Evolutionary conservation across 2,888 invertebrate genomes (phyloP).

Genomic region (Hirtodrosophila trivittata): DNA sequence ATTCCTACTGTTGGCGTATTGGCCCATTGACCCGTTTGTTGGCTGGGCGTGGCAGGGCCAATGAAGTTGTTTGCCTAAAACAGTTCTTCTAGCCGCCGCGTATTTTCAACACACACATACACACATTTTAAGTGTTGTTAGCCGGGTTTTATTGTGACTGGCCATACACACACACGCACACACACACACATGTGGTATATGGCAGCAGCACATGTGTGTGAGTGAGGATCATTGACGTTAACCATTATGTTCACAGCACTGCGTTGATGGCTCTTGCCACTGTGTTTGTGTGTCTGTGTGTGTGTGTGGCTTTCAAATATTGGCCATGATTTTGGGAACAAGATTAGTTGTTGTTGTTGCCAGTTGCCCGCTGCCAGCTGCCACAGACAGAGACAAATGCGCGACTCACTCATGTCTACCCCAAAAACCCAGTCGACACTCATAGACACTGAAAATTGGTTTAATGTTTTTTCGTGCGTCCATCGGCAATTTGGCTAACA

Average conservation of each 20-base stretch:
- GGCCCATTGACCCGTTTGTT: slow-evolving; percentile 61
- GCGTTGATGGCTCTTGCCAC: slow-evolving; percentile 57
- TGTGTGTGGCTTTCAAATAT: slow-evolving; percentile 70
- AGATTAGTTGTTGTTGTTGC: slow-evolving; percentile 51
- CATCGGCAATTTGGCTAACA: slow-evolving; percentile 51
- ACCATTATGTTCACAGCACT: slow-evolving; percentile 72
- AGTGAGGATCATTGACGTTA: slow-evolving; percentile 39
- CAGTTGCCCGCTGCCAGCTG: slow-evolving; percentile 51
- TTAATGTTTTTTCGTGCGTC: slow-evolving; percentile 67
- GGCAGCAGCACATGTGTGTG: slow-evolving; percentile 33
- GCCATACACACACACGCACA: slow-evolving; percentile 13
- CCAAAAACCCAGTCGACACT: slow-evolving; percentile 22
- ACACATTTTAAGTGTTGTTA: slow-evolving; percentile 76
- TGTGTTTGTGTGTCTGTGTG: slow-evolving; percentile 8
- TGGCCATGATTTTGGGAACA: slow-evolving; percentile 60
- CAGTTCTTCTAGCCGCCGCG: slow-evolving; percentile 57
- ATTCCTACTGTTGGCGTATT: slow-evolving; percentile 34
- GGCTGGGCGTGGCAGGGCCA: slow-evolving; percentile 37
- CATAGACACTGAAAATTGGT: slow-evolving; percentile 69
- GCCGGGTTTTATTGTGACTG: slow-evolving; percentile 64
- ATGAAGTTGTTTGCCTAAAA: slow-evolving; percentile 58
- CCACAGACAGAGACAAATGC: slow-evolving; percentile 72
- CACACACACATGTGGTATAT: background rate
- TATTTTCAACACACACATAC: slow-evolving; percentile 67
- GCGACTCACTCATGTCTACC: slow-evolving; percentile 22